Conservation (phyloP, 30 jellyfish, hydroid and myxozoan genomes). For the Rhopilema esculentum region DNA sequence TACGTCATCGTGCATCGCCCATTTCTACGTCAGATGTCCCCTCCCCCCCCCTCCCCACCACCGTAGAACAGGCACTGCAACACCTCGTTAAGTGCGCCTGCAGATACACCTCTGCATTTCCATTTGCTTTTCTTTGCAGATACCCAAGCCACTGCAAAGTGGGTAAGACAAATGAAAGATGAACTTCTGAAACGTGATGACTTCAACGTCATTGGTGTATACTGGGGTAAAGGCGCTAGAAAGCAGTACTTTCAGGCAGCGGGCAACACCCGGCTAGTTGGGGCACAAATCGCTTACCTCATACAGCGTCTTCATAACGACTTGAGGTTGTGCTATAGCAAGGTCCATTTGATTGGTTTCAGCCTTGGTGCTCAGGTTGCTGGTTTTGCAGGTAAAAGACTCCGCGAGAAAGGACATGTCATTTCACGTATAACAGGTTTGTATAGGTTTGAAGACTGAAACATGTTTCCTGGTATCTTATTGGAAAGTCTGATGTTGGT, state of each 20-base stretch:
- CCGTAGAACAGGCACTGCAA: too few species aligned
- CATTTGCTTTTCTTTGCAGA: background rate
- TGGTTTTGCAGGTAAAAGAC: slow-evolving; percentile 81
- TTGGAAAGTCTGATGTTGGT: too few species aligned
- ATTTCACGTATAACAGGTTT: slow-evolving; percentile 93
- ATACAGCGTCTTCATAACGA: slow-evolving; percentile 42
- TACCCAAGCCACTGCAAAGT: slow-evolving; percentile 4
- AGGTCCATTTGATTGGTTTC: slow-evolving; percentile 83
- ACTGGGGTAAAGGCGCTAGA: slow-evolving; percentile 87
- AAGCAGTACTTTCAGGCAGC: slow-evolving; percentile 78
- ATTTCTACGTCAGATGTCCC: too few species aligned
- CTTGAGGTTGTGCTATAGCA: slow-evolving; percentile 45
- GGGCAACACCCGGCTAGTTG: slow-evolving; percentile 90
- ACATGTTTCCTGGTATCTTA: too few species aligned
- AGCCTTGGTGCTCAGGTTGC: slow-evolving; percentile 89
- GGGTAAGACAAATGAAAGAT: slow-evolving; percentile 32
- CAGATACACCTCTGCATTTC: too few species aligned
- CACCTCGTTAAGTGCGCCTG: too few species aligned
- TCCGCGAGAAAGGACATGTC: slow-evolving; percentile 58
- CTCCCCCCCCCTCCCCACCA: too few species aligned
- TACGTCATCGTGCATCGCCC: too few species aligned
- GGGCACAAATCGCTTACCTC: slow-evolving; percentile 75
- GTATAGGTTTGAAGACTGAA: too few species aligned
- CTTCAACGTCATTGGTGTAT: slow-evolving; percentile 74
- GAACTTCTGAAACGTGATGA: slow-evolving; percentile 65